A percentile compares a stretch with the other conserved stretches of the same genome.
These are phyloP conservation scores for Philypnodon macrostomus DNA, from an alignment of 2,797 vertebrate genomes.

Conservation along the genomic window DNA sequence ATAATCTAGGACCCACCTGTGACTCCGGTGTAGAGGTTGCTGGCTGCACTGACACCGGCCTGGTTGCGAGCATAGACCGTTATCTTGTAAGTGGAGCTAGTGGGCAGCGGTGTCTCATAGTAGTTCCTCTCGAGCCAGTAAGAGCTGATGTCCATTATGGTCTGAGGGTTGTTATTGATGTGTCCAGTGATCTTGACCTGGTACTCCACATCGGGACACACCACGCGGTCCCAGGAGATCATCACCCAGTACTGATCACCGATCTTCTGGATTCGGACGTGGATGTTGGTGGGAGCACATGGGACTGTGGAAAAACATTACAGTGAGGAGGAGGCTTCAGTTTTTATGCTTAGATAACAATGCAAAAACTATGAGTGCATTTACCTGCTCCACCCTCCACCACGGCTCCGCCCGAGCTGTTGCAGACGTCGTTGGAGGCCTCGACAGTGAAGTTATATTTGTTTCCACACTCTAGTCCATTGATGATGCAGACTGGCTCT, in stretches of 20 bases:
- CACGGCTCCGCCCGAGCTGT: constrained; percentile 60
- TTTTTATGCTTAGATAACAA: no score
- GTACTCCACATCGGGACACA: constrained; percentile 67
- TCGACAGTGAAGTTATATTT: constrained; percentile 75
- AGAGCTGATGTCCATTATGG: constrained; percentile 61
- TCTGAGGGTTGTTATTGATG: constrained; percentile 52
- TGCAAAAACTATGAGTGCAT: no score
- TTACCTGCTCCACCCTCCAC: constrained; percentile 73
- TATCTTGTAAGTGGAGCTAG: constrained; percentile 69
- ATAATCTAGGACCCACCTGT: constrained; percentile 77
- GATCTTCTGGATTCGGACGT: constrained; percentile 44
- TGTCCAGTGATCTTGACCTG: constrained; percentile 56
- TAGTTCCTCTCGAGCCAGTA: constrained; percentile 70
- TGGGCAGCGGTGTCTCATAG: constrained; percentile 77
- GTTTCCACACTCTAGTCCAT: constrained; percentile 66
- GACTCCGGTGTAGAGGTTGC: constrained; percentile 41
- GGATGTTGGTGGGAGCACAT: constrained; percentile 58
- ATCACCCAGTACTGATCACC: constrained; percentile 50
- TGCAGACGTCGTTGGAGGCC: constrained; percentile 69
- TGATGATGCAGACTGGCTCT: constrained; percentile 57
- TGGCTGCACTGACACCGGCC: constrained; percentile 63
- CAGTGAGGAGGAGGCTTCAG: no score
- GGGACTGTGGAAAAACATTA: constrained; percentile 43
- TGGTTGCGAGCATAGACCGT: constrained; percentile 66
- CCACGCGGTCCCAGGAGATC: constrained; percentile 64